Conservation (phyloP, 2,113 vertebrate species). For the Typhlomys cinereus region DNA sequence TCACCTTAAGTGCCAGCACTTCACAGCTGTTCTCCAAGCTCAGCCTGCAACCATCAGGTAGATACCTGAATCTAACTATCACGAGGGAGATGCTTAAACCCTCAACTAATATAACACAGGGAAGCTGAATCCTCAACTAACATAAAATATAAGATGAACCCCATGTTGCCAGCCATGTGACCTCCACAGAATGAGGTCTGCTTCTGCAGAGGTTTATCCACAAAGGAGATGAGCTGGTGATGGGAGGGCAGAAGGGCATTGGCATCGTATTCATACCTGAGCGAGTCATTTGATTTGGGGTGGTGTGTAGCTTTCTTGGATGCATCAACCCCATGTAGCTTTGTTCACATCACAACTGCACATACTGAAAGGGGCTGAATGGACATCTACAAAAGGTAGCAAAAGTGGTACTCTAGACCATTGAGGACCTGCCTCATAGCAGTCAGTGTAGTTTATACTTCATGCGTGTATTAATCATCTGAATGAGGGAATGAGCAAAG, state of each 20-base stretch:
- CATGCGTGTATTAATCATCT: conserved; percentile 50
- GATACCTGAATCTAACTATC: too few relatives aligned
- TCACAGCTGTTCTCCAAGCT: too few relatives aligned
- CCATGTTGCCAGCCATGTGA: too few relatives aligned
- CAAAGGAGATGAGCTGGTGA: neutral
- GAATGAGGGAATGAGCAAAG: conserved; percentile 48
- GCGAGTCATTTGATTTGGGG: neutral
- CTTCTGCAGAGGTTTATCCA: neutral
- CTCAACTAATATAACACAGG: too few relatives aligned
- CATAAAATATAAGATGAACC: neutral
- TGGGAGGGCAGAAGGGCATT: neutral
- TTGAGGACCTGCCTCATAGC: neutral
- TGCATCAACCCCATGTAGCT: neutral
- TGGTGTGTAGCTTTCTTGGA: neutral
- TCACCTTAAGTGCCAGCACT: too few relatives aligned
- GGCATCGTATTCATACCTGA: neutral
- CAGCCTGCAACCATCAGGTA: too few relatives aligned
- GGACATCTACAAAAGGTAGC: neutral
- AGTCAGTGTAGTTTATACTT: neutral
- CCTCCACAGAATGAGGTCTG: neutral
- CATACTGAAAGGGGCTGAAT: neutral
- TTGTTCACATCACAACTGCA: neutral
- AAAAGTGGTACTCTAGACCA: neutral
- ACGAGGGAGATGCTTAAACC: too few relatives aligned
- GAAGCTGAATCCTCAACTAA: neutral